phyloP scores from a whole-genome alignment of 2,113 vertebrate species.

The Oenanthe oenanthe region DNA sequence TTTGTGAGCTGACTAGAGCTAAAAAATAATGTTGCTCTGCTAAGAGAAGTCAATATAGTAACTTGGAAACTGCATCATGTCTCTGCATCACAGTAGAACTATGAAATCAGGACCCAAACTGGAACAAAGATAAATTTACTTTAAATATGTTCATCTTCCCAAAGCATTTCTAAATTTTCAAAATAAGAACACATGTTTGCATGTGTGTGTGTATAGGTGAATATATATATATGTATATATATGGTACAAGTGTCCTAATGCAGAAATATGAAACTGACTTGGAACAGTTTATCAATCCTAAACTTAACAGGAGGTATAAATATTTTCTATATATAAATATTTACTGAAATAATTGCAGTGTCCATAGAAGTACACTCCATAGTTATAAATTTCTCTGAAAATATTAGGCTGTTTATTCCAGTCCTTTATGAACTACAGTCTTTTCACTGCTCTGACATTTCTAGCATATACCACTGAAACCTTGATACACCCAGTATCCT shows the following conservation, averaged over 20 bases:
- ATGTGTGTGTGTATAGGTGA: accelerated
- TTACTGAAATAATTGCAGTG: neutral
- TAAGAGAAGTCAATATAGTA: neutral
- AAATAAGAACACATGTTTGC: neutral
- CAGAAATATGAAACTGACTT: neutral
- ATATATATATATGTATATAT: neutral
- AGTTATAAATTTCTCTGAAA: neutral
- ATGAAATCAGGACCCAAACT: neutral
- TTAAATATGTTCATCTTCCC: neutral
- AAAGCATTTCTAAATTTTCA: neutral
- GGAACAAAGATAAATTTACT: neutral
- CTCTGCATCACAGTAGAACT: neutral
- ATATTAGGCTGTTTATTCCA: neutral
- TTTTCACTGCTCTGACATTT: neutral
- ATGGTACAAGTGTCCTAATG: neutral
- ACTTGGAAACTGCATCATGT: neutral
- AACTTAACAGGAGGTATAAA: neutral
- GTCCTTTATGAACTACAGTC: neutral
- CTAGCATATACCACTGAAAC: neutral
- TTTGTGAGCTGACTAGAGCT: neutral
- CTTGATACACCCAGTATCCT: neutral
- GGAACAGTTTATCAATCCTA: neutral
- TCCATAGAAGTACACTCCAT: neutral
- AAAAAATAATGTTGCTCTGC: neutral
- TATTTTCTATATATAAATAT: neutral